phyloP scores from a whole-genome alignment of 1,140 invertebrate species.

The Ips nitidus region DNA sequence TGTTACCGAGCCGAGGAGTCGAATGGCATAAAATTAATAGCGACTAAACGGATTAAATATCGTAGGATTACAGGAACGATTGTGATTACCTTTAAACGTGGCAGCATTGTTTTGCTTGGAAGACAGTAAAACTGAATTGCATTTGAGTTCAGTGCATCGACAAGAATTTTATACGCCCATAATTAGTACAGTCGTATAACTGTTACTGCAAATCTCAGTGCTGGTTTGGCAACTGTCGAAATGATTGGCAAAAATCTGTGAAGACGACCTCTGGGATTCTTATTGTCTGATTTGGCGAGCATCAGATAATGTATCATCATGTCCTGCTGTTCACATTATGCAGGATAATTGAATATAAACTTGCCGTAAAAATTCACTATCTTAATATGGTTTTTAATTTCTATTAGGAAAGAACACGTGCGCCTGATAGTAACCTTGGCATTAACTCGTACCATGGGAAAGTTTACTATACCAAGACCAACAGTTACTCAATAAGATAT shows the following conservation, averaged over 20 bases:
- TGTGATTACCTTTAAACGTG: neutral
- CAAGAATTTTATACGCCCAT: too few species aligned
- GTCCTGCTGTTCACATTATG: too few species aligned
- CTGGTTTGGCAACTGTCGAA: constrained; percentile 8
- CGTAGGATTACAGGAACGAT: neutral
- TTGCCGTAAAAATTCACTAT: too few species aligned
- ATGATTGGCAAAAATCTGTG: constrained; percentile 14
- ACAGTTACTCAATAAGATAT: constrained; percentile 29
- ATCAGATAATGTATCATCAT: constrained; percentile 4
- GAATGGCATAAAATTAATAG: neutral
- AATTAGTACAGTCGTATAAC: too few species aligned
- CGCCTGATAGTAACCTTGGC: constrained; percentile 24
- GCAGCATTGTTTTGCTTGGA: neutral
- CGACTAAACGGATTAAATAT: neutral
- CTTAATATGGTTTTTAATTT: too few species aligned
- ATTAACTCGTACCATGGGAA: constrained; percentile 16
- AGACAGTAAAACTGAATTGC: too few species aligned
- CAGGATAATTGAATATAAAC: too few species aligned
- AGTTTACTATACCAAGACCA: constrained; percentile 13
- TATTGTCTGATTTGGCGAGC: neutral
- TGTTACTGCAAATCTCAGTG: neutral
- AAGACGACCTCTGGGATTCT: neutral
- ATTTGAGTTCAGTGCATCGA: too few species aligned
- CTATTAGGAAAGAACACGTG: neutral
- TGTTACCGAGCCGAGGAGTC: neutral